Conservation (phyloP, 2,888 invertebrate species). For the Acleris sparsana region DNA sequence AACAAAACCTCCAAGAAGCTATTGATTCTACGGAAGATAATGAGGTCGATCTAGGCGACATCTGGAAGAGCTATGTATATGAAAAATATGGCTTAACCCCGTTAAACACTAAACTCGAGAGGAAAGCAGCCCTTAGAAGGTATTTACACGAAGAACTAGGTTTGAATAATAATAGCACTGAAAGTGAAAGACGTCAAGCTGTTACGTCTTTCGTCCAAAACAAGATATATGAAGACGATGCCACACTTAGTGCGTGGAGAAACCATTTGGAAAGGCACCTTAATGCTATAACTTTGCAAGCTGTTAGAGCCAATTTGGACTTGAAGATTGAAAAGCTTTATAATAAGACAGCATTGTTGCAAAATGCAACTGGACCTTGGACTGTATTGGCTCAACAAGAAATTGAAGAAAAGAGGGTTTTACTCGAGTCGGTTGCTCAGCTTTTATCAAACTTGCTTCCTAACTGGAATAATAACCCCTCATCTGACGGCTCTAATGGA, state of each 20-base stretch:
- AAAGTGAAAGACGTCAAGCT: constrained; percentile 68
- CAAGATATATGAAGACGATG: constrained; percentile 55
- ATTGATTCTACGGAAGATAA: constrained; percentile 51
- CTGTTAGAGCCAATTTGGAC: constrained; percentile 58
- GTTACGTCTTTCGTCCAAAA: constrained; percentile 61
- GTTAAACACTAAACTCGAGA: constrained; percentile 61
- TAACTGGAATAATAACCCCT: constrained; percentile 50
- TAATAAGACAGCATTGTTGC: constrained; percentile 62
- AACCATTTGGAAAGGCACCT: constrained; percentile 61
- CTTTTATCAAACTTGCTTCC: constrained; percentile 64
- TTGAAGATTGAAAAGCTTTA: constrained; percentile 66
- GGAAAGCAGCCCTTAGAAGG: constrained; percentile 57
- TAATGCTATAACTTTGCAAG: constrained; percentile 61
- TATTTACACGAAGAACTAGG: constrained; percentile 67
- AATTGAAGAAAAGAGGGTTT: constrained; percentile 61
- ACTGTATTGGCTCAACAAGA: constrained; percentile 55
- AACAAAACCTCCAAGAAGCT: constrained; percentile 39
- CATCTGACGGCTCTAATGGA: constrained; percentile 14
- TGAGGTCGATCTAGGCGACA: constrained; percentile 68
- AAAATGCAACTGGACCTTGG: constrained; percentile 61
- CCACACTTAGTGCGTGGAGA: constrained; percentile 54
- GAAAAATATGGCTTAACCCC: constrained; percentile 63
- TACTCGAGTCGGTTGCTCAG: constrained; percentile 61
- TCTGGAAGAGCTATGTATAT: constrained; percentile 70
- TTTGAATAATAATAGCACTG: constrained; percentile 64